These are phyloP conservation scores for Neocrepidodera transversa DNA, from an alignment of 2,888 invertebrate genomes.

Conservation along the genomic window DNA sequence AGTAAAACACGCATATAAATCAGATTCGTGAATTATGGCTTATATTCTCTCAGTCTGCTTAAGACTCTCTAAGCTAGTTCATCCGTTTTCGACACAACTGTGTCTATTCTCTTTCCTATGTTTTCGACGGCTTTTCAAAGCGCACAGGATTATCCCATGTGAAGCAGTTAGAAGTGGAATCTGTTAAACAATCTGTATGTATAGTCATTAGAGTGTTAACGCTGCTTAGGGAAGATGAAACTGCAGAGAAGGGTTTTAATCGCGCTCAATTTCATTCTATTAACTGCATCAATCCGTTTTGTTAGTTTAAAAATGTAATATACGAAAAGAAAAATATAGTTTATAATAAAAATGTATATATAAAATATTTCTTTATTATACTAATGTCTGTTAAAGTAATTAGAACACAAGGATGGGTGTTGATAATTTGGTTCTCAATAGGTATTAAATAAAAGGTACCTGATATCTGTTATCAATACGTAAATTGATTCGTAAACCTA, in stretches of 20 bases:
- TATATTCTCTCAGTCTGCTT: slow-evolving; percentile 48
- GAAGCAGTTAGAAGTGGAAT: slow-evolving; percentile 7
- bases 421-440: too few species aligned
- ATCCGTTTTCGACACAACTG: slow-evolving; percentile 50
- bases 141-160: slow-evolving; percentile 30
- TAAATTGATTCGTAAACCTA: too few species aligned
- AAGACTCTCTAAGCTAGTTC: slow-evolving; percentile 53
- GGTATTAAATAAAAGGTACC: too few species aligned
- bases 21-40: slow-evolving; percentile 51
- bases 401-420: too few species aligned
- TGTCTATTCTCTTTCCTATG: slow-evolving; percentile 43
- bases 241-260: not conserved
- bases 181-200: slow-evolving; percentile 1
- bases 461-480: too few species aligned
- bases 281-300: too few species aligned
- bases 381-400: too few species aligned
- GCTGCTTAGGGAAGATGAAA: not conserved
- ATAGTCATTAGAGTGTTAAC: slow-evolving; percentile 2
- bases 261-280: too few species aligned
- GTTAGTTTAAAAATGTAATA: too few species aligned
- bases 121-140: slow-evolving; percentile 28
- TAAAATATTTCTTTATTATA: too few species aligned
- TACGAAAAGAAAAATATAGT: too few species aligned
- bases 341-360: too few species aligned
- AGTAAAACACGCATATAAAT: slow-evolving; percentile 50